Conservation (phyloP, 1,140 invertebrate genomes). For the Drosophila tani region DNA sequence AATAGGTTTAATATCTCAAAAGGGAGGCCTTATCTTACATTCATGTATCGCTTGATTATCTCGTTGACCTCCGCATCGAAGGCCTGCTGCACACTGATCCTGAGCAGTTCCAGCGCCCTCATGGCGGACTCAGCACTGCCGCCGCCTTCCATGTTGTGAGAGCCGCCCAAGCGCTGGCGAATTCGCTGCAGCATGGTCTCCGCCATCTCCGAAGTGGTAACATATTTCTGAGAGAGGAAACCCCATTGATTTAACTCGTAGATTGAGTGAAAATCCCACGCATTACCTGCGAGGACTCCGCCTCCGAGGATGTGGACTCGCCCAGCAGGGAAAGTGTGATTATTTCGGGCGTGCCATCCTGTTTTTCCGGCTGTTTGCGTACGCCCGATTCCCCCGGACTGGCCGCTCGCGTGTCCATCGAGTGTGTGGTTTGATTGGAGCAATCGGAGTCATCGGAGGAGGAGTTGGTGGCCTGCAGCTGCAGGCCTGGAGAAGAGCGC, state of each 20-base stretch:
- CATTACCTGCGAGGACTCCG: conserved; percentile 52
- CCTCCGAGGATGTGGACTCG: conserved; percentile 36
- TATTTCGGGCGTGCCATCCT: conserved; percentile 19
- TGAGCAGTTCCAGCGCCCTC: conserved; percentile 87
- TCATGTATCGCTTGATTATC: conserved; percentile 87
- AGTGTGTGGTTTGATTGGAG: conserved; percentile 82
- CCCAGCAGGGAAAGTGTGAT: conserved; percentile 33
- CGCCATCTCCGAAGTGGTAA: conserved; percentile 80
- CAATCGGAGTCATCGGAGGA: conserved; percentile 83
- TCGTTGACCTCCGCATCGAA: conserved; percentile 89
- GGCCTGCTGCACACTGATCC: conserved; percentile 87
- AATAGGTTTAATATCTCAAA: no score
- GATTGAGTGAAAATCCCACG: not conserved
- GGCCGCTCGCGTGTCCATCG: conserved; percentile 75
- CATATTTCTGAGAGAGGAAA: conserved; percentile 61
- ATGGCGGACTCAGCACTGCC: conserved; percentile 85
- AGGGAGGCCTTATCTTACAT: conserved; percentile 76
- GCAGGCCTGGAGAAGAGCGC: conserved; percentile 64
- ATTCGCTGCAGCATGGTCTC: conserved; percentile 74
- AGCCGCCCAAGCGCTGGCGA: conserved; percentile 67
- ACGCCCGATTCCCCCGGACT: conserved; percentile 48
- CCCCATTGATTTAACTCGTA: not conserved
- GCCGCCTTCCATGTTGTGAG: conserved; percentile 56
- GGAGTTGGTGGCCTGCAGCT: conserved; percentile 54
- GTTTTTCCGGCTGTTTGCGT: conserved; percentile 39